Base-by-base conservation (phyloP, 2,888 invertebrate species). In the Conchocele bisecta region DNA sequence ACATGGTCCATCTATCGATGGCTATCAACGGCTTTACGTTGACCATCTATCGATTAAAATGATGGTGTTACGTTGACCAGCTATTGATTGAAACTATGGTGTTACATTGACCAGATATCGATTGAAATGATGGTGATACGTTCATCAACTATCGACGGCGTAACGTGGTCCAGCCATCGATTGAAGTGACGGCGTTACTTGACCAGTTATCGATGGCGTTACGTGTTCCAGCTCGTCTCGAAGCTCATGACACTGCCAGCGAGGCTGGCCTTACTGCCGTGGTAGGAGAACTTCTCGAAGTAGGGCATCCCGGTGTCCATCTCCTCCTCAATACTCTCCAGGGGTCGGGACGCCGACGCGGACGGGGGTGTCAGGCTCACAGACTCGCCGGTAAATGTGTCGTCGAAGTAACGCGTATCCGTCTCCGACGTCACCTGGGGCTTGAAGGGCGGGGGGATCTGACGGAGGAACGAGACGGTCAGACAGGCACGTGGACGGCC, bases 341-440 rank as follows among this genome's bases (percentile, higher is more conserved):
- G 72, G n/a, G 71, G 76, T 44, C 68, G 73, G 35, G 64, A 68
- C 4, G 42, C 29, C 11, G 64, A 58, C 6, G 44, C 39, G 11
- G 57, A 53, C 7, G 77, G 77, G 35, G 90, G 90, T 1, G 89
- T 90, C 50, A 90, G 76, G 64, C 83, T 82, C 42, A 90, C 89
- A 2, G 85, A 74, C 75, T 90, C 89, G 5, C 97, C 97, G 3
- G 99, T 99, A 93, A 99, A 99, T 93, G 98, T 98, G 74, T 96
- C 95, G 92, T 99, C 99, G 92, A 99, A 99, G 93, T 99, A 99
- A 69, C 96, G 93, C 77, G 99, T 99, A 92, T 99, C 99, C 53
- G 96, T 98, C 89, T 99, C 99, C 44, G 96, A 96, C 75, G 95
- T 95, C 82, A 99, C 98, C 92, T 90, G 88, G 33, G 92, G 92